Conservation (phyloP, 2,888 invertebrate species). For the Parnassius orleans region DNA sequence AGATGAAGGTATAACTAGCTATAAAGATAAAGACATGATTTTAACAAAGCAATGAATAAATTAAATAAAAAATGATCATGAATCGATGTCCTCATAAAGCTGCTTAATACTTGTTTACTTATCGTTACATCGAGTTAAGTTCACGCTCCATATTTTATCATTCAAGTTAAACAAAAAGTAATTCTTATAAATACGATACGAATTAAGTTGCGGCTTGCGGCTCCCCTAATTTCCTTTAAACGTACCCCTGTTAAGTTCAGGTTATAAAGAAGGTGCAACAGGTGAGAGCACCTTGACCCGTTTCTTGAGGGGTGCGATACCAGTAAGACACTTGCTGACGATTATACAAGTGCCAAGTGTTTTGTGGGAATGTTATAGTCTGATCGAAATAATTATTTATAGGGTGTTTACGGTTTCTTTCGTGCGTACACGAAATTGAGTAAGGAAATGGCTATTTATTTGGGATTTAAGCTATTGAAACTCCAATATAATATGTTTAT, state of each 20-base stretch:
- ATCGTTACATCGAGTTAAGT: constrained; percentile 5
- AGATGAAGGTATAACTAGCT: too few species aligned
- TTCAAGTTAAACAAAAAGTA: not conserved
- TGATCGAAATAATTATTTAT: constrained; percentile 2
- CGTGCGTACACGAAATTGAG: not conserved
- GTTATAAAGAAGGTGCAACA: constrained; percentile 54
- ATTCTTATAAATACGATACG: constrained; percentile 10
- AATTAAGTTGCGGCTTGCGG: constrained; percentile 27
- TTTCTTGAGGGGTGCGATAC: constrained; percentile 62
- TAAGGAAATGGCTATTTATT: too few species aligned
- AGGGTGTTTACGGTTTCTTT: not conserved
- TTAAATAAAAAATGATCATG: too few species aligned
- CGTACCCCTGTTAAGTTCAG: constrained; percentile 27
- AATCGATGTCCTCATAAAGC: too few species aligned
- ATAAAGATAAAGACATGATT: too few species aligned
- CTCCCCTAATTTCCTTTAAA: constrained; percentile 57
- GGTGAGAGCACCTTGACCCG: constrained; percentile 70
- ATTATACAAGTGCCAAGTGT: constrained; percentile 28
- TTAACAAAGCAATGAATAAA: too few species aligned
- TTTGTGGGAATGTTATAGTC: constrained; percentile 19
- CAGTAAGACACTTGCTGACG: constrained; percentile 35
- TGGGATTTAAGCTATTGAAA: too few species aligned
- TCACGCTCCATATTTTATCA: not conserved
- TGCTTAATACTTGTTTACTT: not conserved
- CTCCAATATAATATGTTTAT: too few species aligned